Base-by-base conservation (phyloP, 2,113 vertebrate genomes). In the Edolisoma coerulescens region DNA sequence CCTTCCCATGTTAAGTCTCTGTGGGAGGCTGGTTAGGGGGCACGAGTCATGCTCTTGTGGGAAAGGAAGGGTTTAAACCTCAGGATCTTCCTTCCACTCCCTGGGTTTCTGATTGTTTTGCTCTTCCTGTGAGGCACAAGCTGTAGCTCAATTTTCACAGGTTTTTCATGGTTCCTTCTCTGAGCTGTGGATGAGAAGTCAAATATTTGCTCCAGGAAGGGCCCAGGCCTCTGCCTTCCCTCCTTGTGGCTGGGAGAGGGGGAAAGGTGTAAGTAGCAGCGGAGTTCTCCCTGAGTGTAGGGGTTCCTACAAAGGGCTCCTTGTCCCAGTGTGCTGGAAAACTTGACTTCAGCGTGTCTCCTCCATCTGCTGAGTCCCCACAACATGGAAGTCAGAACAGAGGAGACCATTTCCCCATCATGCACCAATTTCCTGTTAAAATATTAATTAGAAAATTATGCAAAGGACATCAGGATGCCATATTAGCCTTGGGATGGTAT, bases 381-480 rank as follows among this genome's bases (percentile, higher is more conserved):
- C 6, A 11, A 15, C 37, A 39, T 3, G 4, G 44, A 69, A 70
- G 10, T 82, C 27, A 65, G 52, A 79, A 35, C 37, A 75, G 39
- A 78, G 33, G 33, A 74, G 56, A 44, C 6, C 1, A 0, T 73
- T 80, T 57, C 24, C 52, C n/a, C 6, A 16, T 39, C 28, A 67
- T 24, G 20, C 39, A 61, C 11, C 12, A 24, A 52, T 39, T 57
- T 67, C 8, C n/a, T 63, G 73, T 39, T 4, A 27, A 65, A 82
- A 28, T 39, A 57, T 30, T 82, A 28, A 24, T 45, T 73, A 35
- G 41, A 45, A 74, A 88, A 65, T 85, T 65, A 56, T 9, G 15
- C 2, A 3, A 64, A 74, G 28, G 22, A 73, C 4, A 3, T 70
- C 10, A 5, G 18, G 39, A 75, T 1, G 0, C 73, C 7, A 4